Evolutionary conservation across 2,797 vertebrate species (phyloP).

Genomic region (Cyprinella venusta): DNA sequence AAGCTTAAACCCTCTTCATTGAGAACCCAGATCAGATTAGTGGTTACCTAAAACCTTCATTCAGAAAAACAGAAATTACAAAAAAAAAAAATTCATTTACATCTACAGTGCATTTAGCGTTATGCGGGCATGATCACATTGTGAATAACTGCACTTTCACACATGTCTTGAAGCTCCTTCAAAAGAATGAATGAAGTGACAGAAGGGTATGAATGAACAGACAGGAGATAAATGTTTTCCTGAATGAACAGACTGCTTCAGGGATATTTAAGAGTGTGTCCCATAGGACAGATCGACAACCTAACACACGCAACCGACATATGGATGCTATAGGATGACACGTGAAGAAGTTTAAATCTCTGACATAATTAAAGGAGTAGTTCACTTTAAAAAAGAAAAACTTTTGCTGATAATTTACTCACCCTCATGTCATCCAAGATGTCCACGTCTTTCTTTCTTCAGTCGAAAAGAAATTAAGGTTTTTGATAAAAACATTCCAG

Average conservation of each 20-base stretch:
- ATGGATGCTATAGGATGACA: background rate
- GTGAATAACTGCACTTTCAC: slow-evolving; percentile 10
- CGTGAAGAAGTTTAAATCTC: slow-evolving; percentile 8
- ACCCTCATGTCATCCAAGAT: no score
- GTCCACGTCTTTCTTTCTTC: no score
- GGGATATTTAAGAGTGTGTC: background rate
- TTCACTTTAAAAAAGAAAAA: no score
- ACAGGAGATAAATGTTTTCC: slow-evolving; percentile 28
- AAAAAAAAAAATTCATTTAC: background rate
- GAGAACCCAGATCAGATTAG: slow-evolving; percentile 54
- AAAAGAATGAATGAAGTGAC: slow-evolving; percentile 58
- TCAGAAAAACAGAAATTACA: slow-evolving; percentile 47
- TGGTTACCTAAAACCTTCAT: slow-evolving; percentile 56
- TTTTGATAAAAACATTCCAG: no score
- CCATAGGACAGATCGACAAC: background rate
- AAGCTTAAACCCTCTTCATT: slow-evolving; percentile 35
- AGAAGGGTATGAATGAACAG: slow-evolving; percentile 36
- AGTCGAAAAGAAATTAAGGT: no score
- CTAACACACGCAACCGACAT: background rate
- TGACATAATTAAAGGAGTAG: background rate
- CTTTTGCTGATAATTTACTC: no score
- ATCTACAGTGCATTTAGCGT: background rate
- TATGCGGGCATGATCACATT: background rate
- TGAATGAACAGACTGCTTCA: background rate
- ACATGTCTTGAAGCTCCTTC: background rate